Evolutionary conservation across 2,888 invertebrate species (phyloP), one percentile per base, ranked within the genome.

Genomic region (Tachina fera): DNA sequence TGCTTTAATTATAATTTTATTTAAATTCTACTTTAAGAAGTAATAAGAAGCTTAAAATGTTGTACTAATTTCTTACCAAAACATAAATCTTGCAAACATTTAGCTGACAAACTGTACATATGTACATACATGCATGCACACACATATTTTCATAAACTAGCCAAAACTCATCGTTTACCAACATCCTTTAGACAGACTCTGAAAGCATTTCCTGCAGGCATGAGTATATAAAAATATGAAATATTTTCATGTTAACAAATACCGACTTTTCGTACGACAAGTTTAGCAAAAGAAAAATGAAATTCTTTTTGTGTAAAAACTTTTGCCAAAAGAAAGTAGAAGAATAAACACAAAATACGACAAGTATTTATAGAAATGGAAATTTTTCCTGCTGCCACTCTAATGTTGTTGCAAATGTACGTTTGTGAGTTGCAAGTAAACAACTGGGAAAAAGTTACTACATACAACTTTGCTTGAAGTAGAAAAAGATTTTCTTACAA

Each of bases 211-310:
- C n/a, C 56, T 39, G 45, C 22, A 47, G 31, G 45, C 74, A 51
- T 45, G 53, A 68, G 67, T 58, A 77, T 70, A 81, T 70, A 74
- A 81, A 78, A 84, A 84, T 76, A 76, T 74, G 63, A 85, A 77
- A 81, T 81, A 85, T 77, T 84, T 81, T 78, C 77, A 77, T 85
- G 81, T 85, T 81, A 85, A 77, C 77, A 85, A 81, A 85, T 85
- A 81, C 72, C 61, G 56, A 72, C 68, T 75, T 61, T 60, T 51
- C 43, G 67, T 74, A 74, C 67, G 74, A 80, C 67, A 74, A 67
- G 47, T 51, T 74, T 75, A 45, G 19, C 60, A 39, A 51, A 61
- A 75, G 53, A 81, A 75, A 81, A 75, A 81, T 68, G 19, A 70
- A 81, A 75, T 75, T 68, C 53, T 61, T 75, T 47, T 68, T 74